phyloP scores from a whole-genome alignment of 92 coral and sea anemone genomes.

The Palythoa caribaeorum region DNA sequence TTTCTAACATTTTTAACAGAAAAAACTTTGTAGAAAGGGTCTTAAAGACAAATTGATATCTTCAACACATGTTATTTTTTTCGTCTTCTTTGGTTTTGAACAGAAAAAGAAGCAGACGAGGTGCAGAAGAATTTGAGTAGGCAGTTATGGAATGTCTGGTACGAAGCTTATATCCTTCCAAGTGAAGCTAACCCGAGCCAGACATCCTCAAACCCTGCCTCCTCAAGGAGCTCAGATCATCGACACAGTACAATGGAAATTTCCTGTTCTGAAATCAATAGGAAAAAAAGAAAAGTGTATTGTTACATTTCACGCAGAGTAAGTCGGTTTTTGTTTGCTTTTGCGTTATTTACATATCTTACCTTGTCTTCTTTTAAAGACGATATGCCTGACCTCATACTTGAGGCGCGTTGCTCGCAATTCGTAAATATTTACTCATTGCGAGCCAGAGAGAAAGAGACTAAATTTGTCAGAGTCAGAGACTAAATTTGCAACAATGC shows the following conservation, averaged over 20 bases:
- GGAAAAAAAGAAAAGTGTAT: constrained; percentile 77
- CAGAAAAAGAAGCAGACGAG: constrained; percentile 73
- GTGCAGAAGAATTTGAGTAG: constrained; percentile 77
- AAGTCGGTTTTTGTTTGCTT: background rate
- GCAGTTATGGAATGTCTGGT: constrained; percentile 92
- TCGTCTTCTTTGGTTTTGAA: background rate
- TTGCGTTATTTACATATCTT: too few species aligned
- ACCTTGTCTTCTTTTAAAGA: too few species aligned
- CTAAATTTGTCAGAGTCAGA: too few species aligned
- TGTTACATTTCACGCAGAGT: constrained; percentile 93
- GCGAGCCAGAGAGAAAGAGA: too few species aligned
- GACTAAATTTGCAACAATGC: too few species aligned
- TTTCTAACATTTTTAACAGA: too few species aligned
- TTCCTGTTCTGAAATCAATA: constrained; percentile 30
- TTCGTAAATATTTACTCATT: too few species aligned
- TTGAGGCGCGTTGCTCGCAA: too few species aligned
- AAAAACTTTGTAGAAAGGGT: too few species aligned
- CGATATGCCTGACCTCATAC: too few species aligned
- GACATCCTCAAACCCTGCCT: constrained; percentile 11
- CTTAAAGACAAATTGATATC: too few species aligned
- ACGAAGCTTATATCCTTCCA: constrained; percentile 76
- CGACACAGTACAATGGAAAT: background rate
- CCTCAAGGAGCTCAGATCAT: constrained; percentile 5
- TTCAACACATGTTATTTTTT: background rate
- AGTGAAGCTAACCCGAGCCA: constrained; percentile 1